A percentile compares a stretch with the other conserved stretches of the same genome.
Evolutionary conservation across 2,888 invertebrate species (phyloP).

Genomic region (Helobdella robusta): DNA sequence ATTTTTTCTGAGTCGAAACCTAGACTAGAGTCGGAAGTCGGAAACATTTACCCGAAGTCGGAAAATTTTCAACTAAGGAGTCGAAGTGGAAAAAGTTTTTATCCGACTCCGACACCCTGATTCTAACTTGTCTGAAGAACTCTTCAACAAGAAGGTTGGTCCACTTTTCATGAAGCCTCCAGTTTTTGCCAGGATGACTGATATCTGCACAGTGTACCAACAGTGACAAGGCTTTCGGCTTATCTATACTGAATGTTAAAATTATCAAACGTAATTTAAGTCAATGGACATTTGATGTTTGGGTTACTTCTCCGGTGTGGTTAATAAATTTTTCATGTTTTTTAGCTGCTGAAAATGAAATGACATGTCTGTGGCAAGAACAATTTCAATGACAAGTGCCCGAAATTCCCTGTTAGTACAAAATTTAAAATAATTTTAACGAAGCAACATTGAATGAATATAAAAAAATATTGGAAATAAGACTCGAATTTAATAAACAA

Average conservation of each 20-base stretch:
- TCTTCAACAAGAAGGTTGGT: constrained; percentile 79
- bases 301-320: constrained; percentile 66
- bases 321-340: constrained; percentile 77
- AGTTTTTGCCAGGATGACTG: constrained; percentile 80
- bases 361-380: constrained; percentile 93
- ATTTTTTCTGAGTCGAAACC: too few species aligned
- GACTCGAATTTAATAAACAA: background rate
- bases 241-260: constrained; percentile 62
- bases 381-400: constrained; percentile 86
- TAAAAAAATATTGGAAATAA: too few species aligned
- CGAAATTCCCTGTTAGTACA: constrained; percentile 65
- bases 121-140: constrained; percentile 69
- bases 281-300: background rate
- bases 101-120: too few species aligned
- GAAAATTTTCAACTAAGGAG: too few species aligned
- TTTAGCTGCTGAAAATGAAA: constrained; percentile 94
- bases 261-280: background rate
- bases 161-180: constrained; percentile 67
- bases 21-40: too few species aligned
- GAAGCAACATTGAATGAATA: too few species aligned
- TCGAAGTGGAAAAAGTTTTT: too few species aligned
- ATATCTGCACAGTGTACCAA: constrained; percentile 91
- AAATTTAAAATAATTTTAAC: background rate
- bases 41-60: too few species aligned
- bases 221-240: constrained; percentile 79